phyloP scores from a whole-genome alignment of 2,797 vertebrate genomes.

The Channallabes apus region DNA sequence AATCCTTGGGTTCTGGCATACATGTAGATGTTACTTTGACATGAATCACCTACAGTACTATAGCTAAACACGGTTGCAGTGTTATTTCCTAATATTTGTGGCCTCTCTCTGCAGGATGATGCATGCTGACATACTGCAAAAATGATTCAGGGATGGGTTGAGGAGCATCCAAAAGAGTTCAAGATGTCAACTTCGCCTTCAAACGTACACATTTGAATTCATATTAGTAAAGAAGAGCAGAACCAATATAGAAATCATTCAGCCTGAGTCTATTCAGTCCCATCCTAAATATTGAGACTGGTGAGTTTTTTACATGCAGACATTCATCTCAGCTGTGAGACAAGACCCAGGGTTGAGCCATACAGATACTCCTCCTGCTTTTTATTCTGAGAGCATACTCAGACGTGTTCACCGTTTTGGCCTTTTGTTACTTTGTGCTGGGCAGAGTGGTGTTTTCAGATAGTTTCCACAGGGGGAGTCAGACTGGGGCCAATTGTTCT shows the following conservation, averaged over 20 bases:
- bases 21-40: no score
- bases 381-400: not conserved
- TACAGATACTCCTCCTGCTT: constrained; percentile 1
- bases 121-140: no score
- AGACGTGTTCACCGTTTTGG: not conserved
- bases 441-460: not conserved
- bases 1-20: no score
- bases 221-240: not conserved
- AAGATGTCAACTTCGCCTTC: no score
- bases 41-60: no score
- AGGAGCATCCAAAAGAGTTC: no score
- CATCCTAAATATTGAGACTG: not conserved
- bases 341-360: not conserved
- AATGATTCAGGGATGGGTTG: no score
- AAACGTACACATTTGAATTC: not conserved
- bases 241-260: not conserved
- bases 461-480: not conserved
- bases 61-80: no score
- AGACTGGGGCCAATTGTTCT: not conserved
- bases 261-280: not conserved
- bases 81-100: no score
- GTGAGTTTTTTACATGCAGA: constrained; percentile 4
- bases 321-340: not conserved
- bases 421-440: constrained; percentile 6
- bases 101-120: no score